Base-by-base conservation (phyloP, 2,797 vertebrate genomes). In the Austrolebias charrua region DNA sequence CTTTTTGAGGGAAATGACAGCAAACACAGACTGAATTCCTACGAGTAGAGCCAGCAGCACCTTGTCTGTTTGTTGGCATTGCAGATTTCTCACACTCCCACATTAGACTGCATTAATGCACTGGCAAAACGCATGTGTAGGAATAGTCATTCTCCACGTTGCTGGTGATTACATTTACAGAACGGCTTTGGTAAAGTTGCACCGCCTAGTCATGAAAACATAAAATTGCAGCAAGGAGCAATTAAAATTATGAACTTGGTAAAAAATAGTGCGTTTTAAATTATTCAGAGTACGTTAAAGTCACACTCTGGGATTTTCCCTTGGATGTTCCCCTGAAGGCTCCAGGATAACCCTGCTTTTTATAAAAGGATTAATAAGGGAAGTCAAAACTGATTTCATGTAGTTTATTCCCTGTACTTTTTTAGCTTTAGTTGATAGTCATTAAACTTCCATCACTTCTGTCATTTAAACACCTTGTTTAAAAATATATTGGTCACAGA, bases 241-340 rank as follows among this genome's bases (percentile, higher is more conserved):
- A 80, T 86, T 86, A 79, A 80, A 75, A 78, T 80, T 69, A 79
- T 80, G 66, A 60, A 71, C 69, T 74, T 82, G 80, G 84, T 84
- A 69, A 84, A 86, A n/a, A 83, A 81, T 83, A 78, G 80, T 69
- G 60, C 62, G 78, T 81, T 76, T 82, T 83, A 70, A 85, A 85
- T 78, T 73, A 89, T 86, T 90, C 82, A 67, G 59, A 71, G 69
- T 66, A 61, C 49, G 76, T 72, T 78, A 73, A 80, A 82, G 70
- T 62, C 77, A 76, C 77, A 78, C 64, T 55, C n/a, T 68, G 55
- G 73, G 80, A 70, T 83, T 83, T 84, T 80, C 78, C 78, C 48
- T 46, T 47, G 63, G 69, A 86, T 73, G 70, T 75, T 54, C 74
- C 78, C 79, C 56, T 45, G 18, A 65, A 69, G 76, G 69, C 59